These are phyloP conservation scores for Thaumetopoea pityocampa DNA, from an alignment of 1,140 invertebrate genomes.

Conservation along the genomic window DNA sequence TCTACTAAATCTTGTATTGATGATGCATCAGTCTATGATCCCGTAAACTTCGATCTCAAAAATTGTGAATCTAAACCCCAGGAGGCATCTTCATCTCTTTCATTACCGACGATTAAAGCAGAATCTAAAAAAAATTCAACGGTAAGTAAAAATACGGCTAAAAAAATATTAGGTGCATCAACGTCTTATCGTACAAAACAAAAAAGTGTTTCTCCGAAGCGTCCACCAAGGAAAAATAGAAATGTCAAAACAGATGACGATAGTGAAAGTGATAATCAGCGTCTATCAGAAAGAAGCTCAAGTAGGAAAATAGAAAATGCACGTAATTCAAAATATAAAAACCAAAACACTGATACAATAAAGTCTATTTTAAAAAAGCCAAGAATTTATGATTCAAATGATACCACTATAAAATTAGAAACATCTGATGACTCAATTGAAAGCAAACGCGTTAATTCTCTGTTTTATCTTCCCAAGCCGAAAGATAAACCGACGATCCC, in stretches of 20 bases:
- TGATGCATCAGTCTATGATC: slow-evolving; percentile 63
- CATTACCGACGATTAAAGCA: slow-evolving; percentile 65
- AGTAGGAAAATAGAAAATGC: slow-evolving; percentile 37
- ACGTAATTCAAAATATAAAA: slow-evolving; percentile 48
- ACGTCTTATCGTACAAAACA: slow-evolving; percentile 58
- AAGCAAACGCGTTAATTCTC: slow-evolving; percentile 67
- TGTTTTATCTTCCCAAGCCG: slow-evolving; percentile 82
- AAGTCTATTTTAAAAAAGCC: slow-evolving; percentile 85
- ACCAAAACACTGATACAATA: slow-evolving; percentile 59
- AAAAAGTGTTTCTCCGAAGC: slow-evolving; percentile 64
- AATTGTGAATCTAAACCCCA: slow-evolving; percentile 54
- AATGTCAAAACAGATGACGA: slow-evolving; percentile 65
- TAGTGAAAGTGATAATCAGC: slow-evolving; percentile 68
- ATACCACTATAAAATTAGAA: slow-evolving; percentile 37
- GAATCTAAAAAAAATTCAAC: slow-evolving; percentile 53
- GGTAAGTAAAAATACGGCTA: slow-evolving; percentile 51
- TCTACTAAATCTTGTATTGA: slow-evolving; percentile 42
- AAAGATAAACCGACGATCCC: slow-evolving; percentile 46
- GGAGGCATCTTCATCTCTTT: slow-evolving; percentile 48
- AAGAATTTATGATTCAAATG: slow-evolving; percentile 45
- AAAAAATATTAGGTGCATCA: slow-evolving; percentile 43
- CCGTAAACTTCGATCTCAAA: slow-evolving; percentile 70
- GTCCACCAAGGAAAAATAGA: slow-evolving; percentile 59
- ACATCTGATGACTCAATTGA: slow-evolving; percentile 47
- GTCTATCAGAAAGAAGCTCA: slow-evolving; percentile 45